These are phyloP conservation scores for Anguilla anguilla DNA, from an alignment of 2,797 vertebrate species.

Conservation along the genomic window DNA sequence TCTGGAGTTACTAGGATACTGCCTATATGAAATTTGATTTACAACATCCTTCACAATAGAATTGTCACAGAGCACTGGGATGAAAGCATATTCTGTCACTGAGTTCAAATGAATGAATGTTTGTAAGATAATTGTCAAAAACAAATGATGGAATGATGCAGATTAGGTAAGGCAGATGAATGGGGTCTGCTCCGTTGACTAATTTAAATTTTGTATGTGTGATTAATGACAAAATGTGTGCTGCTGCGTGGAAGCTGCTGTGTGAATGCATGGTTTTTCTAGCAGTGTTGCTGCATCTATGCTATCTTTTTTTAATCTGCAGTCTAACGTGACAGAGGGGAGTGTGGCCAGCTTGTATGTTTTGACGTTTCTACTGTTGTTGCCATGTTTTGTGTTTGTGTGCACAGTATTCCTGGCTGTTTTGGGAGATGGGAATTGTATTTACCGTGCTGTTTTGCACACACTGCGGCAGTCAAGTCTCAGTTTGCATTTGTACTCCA, in stretches of 20 bases:
- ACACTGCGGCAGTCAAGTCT: background rate
- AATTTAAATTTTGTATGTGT: background rate
- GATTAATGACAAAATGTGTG: background rate
- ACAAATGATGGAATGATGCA: background rate
- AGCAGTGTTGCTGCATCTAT: background rate
- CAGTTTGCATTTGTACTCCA: constrained; percentile 2
- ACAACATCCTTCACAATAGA: background rate
- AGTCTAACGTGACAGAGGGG: background rate
- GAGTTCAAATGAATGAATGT: background rate
- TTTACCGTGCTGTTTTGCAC: background rate
- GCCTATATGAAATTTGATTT: background rate
- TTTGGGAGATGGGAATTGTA: background rate
- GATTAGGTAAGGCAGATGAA: background rate
- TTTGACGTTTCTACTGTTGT: background rate
- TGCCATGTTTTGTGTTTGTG: background rate
- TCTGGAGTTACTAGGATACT: background rate
- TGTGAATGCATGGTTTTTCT: background rate
- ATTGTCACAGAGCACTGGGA: background rate
- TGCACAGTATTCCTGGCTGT: background rate
- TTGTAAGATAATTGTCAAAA: background rate
- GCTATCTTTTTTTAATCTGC: background rate
- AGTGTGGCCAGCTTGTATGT: background rate
- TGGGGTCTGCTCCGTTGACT: background rate
- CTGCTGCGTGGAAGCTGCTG: background rate
- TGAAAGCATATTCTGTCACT: background rate